phyloP scores from a whole-genome alignment of 2,888 invertebrate genomes.

The Drosophila monieri region DNA sequence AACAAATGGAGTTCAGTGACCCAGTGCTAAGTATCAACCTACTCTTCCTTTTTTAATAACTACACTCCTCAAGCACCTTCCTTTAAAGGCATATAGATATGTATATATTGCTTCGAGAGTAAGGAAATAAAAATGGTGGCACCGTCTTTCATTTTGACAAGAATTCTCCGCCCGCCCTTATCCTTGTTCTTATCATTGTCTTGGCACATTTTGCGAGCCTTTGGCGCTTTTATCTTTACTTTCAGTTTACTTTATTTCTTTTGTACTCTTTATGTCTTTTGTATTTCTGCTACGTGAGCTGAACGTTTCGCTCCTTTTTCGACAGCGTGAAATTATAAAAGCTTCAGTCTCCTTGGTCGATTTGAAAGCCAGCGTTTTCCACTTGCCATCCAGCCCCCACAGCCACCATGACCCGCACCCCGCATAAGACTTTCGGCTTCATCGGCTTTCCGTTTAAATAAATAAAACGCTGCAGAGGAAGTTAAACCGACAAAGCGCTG shows the following conservation, averaged over 20 bases:
- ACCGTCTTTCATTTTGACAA: constrained; percentile 26
- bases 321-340: constrained; percentile 65
- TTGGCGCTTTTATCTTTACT: constrained; percentile 71
- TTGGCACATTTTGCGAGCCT: constrained; percentile 58
- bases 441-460: constrained; percentile 76
- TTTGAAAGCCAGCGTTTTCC: constrained; percentile 61
- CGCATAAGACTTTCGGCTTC: constrained; percentile 76
- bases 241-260: constrained; percentile 72
- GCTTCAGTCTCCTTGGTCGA: constrained; percentile 37
- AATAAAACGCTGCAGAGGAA: constrained; percentile 58
- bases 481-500: constrained; percentile 39
- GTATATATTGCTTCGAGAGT: constrained; percentile 15
- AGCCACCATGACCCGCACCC: constrained; percentile 1
- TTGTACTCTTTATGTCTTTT: constrained; percentile 54
- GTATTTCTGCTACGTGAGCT: constrained; percentile 57
- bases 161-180: constrained; percentile 18
- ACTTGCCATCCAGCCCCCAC: background rate
- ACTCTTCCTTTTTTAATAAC: background rate
- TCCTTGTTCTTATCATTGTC: constrained; percentile 54
- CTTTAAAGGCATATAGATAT: constrained; percentile 7
- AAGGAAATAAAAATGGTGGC: background rate
- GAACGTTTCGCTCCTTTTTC: constrained; percentile 17
- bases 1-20: background rate
- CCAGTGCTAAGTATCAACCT: constrained; percentile 4
- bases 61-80: constrained; percentile 22